Percentiles rank a stretch among this genome's conserved stretches.
phyloP scores from a whole-genome alignment of 2,797 vertebrate genomes.

The Leucoraja ocellata region DNA sequence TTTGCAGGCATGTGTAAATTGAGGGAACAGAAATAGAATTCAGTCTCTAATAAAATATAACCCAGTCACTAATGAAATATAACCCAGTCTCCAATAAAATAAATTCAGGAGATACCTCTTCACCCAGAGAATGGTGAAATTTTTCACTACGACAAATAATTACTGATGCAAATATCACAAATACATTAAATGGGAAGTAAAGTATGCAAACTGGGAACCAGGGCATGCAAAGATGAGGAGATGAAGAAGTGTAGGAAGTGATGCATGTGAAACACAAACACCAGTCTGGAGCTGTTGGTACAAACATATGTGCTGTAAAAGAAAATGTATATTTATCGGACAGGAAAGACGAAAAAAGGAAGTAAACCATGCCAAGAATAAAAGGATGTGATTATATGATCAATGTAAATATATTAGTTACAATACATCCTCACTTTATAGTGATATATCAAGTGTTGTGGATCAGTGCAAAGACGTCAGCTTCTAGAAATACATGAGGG shows the following conservation, averaged over 20 bases:
- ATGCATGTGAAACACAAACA: neutral
- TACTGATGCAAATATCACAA: no score
- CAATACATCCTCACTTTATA: neutral
- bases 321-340: neutral
- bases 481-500: neutral
- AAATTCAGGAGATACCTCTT: no score
- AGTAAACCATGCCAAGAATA: neutral
- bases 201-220: no score
- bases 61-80: neutral
- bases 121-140: no score
- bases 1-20: neutral
- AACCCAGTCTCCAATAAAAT: neutral
- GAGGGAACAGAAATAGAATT: neutral
- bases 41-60: neutral
- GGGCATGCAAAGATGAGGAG: neutral
- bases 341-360: slow-evolving; percentile 1
- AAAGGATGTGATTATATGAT: neutral
- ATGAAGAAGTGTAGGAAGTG: neutral
- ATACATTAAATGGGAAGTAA: no score
- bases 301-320: neutral
- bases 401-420: neutral
- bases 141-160: no score
- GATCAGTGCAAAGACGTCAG: neutral
- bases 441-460: neutral
- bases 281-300: neutral